Base-by-base conservation (phyloP, 2,113 vertebrate genomes). In the Pionites leucogaster region DNA sequence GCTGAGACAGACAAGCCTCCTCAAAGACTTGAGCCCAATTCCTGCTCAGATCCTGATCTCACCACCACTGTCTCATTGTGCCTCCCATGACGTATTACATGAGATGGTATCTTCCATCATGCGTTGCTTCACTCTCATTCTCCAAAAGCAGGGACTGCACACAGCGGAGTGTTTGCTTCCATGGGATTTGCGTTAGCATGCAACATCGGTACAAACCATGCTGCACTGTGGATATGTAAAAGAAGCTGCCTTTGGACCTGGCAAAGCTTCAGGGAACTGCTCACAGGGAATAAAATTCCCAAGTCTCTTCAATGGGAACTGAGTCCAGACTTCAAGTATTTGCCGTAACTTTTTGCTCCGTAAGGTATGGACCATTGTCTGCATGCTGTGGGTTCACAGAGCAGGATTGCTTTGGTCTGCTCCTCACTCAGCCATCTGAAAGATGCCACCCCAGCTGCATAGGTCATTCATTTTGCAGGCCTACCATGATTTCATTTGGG, bases 331-430 rank as follows among this genome's bases (percentile, higher is more conserved):
- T 22, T 74, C 71, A 62, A 88, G 37, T 10, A 63, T 67, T 44
- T 70, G 37, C 64, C 19, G 3, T 20, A 74, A 82, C 6, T 67
- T 86, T 52, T 69, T 41, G 27, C 71, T 57, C 13, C 19, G 1
- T 0, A 49, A 44, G 27, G 41, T 44, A 55, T 24, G 1, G 0
- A 16, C 20, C 16, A 3, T 1, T 59, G 53, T 28, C 69, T 77
- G 25, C 6, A 31, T 1, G 4, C 4, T 6, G 15, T 2, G 42
- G 49, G n/a, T n/a, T 46, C 3, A 5, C 49, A n/a, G 6, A 69
- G 68, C 67, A 68, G 57, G 67, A 37, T 46, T 57, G 76, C 71
- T 72, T 10, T 37, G 31, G 16, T 79, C 52, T 42, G 69, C 42
- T 46, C 52, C 60, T 75, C 28, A 1, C 57, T 60, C 42, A 57